phyloP scores from a whole-genome alignment of 35 echinoderm and acorn worm species.

The Heliocidaris tuberculata region DNA sequence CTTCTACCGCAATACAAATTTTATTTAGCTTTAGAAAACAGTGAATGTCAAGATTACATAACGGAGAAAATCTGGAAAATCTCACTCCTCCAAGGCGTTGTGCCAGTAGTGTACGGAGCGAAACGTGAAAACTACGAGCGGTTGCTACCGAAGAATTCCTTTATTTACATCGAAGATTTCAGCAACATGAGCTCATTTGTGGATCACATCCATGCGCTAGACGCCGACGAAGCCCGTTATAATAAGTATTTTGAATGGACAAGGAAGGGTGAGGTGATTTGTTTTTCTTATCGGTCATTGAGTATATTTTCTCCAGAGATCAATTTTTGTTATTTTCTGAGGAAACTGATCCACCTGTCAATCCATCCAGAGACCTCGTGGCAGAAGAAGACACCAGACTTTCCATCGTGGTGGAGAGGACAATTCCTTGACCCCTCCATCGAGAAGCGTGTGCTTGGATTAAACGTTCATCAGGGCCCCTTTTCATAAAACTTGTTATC shows the following conservation, averaged over 20 bases:
- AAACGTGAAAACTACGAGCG: slow-evolving; percentile 54
- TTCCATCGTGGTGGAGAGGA: background rate
- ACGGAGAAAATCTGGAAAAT: slow-evolving; percentile 69
- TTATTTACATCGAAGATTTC: slow-evolving; percentile 66
- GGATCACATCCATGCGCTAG: slow-evolving; percentile 41
- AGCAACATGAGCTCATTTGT: slow-evolving; percentile 49
- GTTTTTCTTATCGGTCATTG: background rate
- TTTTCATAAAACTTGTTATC: too few relatives aligned
- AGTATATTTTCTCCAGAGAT: background rate
- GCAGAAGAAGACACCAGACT: slow-evolving; percentile 23
- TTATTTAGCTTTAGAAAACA: slow-evolving; percentile 67
- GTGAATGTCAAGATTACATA: slow-evolving; percentile 72
- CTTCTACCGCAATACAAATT: slow-evolving; percentile 53
- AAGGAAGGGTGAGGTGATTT: background rate
- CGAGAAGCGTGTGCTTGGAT: background rate
- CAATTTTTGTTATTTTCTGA: background rate
- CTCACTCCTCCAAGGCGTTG: background rate
- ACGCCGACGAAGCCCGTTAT: slow-evolving; percentile 47
- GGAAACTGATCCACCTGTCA: background rate
- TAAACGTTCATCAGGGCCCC: background rate
- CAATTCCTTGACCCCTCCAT: background rate
- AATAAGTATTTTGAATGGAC: slow-evolving; percentile 60
- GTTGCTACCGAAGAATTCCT: slow-evolving; percentile 59
- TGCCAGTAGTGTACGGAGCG: slow-evolving; percentile 68
- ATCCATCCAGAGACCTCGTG: background rate